Percentiles rank a stretch among this genome's conserved stretches.
These are phyloP conservation scores for Coregonus sp. DNA, from an alignment of 2,797 vertebrate species.

Conservation along the genomic window DNA sequence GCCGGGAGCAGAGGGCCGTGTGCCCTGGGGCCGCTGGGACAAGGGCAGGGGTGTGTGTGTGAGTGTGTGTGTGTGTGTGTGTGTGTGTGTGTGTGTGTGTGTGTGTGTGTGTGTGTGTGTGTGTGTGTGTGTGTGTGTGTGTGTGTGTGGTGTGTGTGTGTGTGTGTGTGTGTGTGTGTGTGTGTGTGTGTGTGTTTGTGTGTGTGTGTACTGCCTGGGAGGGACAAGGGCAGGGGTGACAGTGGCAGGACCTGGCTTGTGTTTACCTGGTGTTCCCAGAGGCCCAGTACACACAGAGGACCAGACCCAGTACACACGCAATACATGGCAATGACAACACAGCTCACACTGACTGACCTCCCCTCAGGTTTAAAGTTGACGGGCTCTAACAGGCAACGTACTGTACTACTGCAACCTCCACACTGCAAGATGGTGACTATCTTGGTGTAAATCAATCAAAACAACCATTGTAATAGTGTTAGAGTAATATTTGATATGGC, in stretches of 20 bases:
- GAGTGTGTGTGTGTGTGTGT: neutral
- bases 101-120: too few relatives aligned
- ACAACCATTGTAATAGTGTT: neutral
- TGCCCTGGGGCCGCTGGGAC: neutral
- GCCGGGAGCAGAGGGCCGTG: neutral
- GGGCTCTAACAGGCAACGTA: neutral
- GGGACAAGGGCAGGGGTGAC: neutral
- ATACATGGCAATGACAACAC: neutral
- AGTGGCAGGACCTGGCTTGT: slow-evolving; percentile 6
- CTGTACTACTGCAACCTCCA: neutral
- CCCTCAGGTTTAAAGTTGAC: neutral
- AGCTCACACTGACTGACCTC: neutral
- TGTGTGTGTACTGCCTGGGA: slow-evolving; percentile 5
- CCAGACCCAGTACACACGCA: neutral
- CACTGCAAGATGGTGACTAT: neutral
- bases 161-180: neutral
- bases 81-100: too few relatives aligned
- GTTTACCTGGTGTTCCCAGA: neutral
- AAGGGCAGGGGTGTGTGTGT: slow-evolving; percentile 5
- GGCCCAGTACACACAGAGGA: neutral
- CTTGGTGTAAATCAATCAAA: neutral
- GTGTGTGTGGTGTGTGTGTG: slow-evolving; percentile 7
- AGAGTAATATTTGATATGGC: neutral
- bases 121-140: too few relatives aligned
- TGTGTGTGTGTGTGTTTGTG: neutral